A percentile compares a stretch with the other conserved stretches of the same genome.
Conservation (phyloP, 1,140 invertebrate genomes). For the Drosophila ficusphila region DNA sequence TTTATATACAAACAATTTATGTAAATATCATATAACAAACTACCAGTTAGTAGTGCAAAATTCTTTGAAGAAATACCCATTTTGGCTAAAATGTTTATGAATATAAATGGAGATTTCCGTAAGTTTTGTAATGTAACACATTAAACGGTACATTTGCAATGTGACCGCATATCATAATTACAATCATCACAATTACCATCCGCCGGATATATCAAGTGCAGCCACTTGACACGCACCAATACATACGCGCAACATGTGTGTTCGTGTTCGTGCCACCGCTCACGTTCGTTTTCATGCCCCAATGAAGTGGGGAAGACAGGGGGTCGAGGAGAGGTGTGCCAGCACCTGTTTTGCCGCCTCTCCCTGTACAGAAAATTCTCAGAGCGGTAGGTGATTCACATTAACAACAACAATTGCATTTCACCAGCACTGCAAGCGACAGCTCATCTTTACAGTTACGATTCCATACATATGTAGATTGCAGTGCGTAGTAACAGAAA, state of each 20-base stretch:
- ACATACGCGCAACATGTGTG: constrained; percentile 6
- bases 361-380: constrained; percentile 1
- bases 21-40: too few species aligned
- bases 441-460: constrained; percentile 8
- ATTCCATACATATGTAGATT: not conserved
- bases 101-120: too few species aligned
- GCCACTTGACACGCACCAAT: too few species aligned
- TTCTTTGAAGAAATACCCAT: too few species aligned
- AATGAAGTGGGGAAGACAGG: not conserved
- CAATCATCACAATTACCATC: constrained; percentile 29
- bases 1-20: too few species aligned
- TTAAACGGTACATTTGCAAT: constrained; percentile 10
- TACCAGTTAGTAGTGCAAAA: too few species aligned
- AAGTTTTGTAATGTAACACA: not conserved
- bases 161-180: constrained; percentile 2
- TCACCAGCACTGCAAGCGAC: constrained; percentile 12
- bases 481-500: constrained; percentile 8
- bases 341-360: constrained; percentile 10
- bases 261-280: not conserved
- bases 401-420: constrained; percentile 3
- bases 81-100: too few species aligned
- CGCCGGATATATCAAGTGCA: constrained; percentile 39
- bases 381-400: not conserved
- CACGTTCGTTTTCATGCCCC: constrained; percentile 30
- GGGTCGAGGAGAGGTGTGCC: not conserved